These are phyloP conservation scores for Cranoglanis bouderius DNA, from an alignment of 2,113 vertebrate genomes.

Conservation along the genomic window DNA sequence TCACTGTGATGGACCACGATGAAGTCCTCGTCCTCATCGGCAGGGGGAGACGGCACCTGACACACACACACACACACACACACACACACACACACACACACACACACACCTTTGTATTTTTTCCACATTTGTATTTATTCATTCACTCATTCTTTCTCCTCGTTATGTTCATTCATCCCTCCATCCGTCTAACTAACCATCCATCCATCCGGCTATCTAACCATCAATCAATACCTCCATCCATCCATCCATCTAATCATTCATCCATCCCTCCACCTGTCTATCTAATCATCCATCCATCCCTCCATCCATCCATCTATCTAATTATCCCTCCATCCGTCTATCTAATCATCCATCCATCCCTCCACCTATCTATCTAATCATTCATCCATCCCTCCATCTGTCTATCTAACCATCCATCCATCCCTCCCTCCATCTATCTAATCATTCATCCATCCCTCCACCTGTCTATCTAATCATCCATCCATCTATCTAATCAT, in stretches of 20 bases:
- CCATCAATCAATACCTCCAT: neutral
- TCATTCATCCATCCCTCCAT: no score
- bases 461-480: no score
- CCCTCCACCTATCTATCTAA: no score
- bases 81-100: neutral
- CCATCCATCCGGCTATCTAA: neutral
- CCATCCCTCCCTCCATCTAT: no score
- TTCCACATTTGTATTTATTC: neutral
- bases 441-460: no score
- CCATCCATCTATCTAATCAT: neutral
- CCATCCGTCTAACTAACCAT: neutral
- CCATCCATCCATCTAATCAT: neutral
- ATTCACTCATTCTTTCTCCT: neutral
- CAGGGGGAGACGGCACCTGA: conserved; percentile 88
- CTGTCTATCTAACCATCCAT: no score
- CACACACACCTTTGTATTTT: neutral
- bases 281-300: no score
- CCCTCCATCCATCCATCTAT: neutral
- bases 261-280: no score
- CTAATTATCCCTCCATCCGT: no score
- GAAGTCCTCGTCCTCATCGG: conserved; percentile 90
- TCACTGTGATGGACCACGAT: conserved; percentile 91
- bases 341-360: no score
- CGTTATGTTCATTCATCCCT: neutral
- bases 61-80: neutral